Evolutionary conservation across 92 coral and sea anemone genomes (phyloP).

Genomic region (Epizoanthus scotinus): DNA sequence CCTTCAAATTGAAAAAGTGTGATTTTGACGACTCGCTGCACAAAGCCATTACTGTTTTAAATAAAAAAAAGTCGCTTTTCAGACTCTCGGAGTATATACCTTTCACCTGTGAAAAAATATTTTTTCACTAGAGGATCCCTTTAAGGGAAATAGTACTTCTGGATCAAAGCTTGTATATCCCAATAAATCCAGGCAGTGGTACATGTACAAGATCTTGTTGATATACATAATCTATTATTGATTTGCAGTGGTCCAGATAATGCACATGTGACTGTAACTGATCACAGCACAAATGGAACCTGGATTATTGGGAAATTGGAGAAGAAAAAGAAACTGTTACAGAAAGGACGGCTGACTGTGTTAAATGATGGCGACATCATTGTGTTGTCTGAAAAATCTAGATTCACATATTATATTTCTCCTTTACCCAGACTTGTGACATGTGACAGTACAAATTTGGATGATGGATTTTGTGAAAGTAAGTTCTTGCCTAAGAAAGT

Average conservation of each 20-base stretch:
- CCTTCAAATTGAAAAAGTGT: too few relatives aligned
- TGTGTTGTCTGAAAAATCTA: slow-evolving; percentile 13
- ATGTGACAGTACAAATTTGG: not conserved
- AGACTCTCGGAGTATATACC: too few relatives aligned
- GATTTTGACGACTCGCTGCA: too few relatives aligned
- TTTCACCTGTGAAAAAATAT: too few relatives aligned
- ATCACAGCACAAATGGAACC: slow-evolving; percentile 57
- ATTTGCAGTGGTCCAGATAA: slow-evolving; percentile 5
- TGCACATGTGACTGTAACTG: slow-evolving; percentile 29
- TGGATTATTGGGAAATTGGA: slow-evolving; percentile 33
- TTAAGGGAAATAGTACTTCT: too few relatives aligned
- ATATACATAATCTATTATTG: slow-evolving; percentile 1
- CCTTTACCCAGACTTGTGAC: slow-evolving; percentile 47
- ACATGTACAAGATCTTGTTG: too few relatives aligned
- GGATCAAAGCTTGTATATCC: too few relatives aligned
- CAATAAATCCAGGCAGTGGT: too few relatives aligned
- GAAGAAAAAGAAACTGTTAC: not conserved
- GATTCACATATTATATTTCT: slow-evolving; percentile 10
- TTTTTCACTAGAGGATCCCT: too few relatives aligned
- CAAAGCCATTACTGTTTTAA: too few relatives aligned
- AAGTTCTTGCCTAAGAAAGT: not conserved
- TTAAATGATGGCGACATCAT: slow-evolving; percentile 36
- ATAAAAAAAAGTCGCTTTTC: too few relatives aligned
- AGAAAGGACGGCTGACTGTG: slow-evolving; percentile 33
- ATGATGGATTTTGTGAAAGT: not conserved